phyloP scores from a whole-genome alignment of 2,888 invertebrate species.

The Nemurella pictetii region DNA sequence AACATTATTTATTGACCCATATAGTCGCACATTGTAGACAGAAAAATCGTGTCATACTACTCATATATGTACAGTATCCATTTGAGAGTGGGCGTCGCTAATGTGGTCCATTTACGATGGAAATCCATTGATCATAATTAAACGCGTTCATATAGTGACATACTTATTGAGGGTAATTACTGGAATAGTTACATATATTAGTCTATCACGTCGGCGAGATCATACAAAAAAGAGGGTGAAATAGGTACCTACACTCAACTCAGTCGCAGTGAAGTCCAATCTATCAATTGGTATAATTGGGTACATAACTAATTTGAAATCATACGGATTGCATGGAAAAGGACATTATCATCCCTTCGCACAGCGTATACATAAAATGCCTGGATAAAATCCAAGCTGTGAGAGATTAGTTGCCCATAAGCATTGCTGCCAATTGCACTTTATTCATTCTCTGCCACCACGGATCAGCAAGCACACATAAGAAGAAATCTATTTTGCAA shows the following conservation, averaged over 20 bases:
- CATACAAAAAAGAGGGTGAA: not conserved
- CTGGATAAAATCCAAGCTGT: too few species aligned
- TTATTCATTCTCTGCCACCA: not conserved
- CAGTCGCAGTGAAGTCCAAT: too few species aligned
- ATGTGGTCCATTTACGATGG: not conserved
- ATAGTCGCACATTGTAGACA: not conserved
- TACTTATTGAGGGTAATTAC: not conserved
- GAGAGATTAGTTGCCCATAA: too few species aligned
- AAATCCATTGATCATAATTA: not conserved
- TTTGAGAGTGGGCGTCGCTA: not conserved
- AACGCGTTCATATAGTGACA: not conserved
- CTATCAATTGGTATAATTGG: too few species aligned
- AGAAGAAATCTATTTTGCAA: not conserved
- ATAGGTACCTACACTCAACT: too few species aligned
- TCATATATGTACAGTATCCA: not conserved
- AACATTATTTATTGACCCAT: not conserved
- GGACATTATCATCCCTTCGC: not conserved
- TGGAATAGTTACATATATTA: not conserved
- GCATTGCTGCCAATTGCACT: too few species aligned
- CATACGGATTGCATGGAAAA: not conserved
- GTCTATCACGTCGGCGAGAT: not conserved
- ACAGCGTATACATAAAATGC: too few species aligned
- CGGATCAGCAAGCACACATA: not conserved
- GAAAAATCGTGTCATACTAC: not conserved
- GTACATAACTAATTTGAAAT: not conserved